phyloP scores from a whole-genome alignment of 1,140 invertebrate species.

The Eriocheir sinensis region DNA sequence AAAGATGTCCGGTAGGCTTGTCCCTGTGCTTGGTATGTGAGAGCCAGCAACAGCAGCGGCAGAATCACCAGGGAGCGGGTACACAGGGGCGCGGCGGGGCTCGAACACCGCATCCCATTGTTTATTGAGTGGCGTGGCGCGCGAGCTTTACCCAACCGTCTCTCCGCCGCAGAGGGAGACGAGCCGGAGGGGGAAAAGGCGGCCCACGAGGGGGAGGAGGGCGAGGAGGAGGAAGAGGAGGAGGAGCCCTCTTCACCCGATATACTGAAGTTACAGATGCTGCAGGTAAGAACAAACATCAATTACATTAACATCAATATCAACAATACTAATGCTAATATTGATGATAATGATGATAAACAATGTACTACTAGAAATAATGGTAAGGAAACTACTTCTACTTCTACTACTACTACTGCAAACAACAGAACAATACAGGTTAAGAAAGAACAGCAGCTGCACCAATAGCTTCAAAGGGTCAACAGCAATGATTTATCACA shows the following conservation, averaged over 20 bases:
- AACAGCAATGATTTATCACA: background rate
- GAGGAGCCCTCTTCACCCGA: conserved; percentile 67
- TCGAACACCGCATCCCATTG: background rate
- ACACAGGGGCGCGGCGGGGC: too few relatives aligned
- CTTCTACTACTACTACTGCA: background rate
- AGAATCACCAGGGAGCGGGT: too few relatives aligned
- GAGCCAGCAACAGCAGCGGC: too few relatives aligned
- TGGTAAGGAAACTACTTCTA: too few relatives aligned
- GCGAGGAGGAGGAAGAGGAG: conserved; percentile 66
- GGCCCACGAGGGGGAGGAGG: conserved; percentile 36
- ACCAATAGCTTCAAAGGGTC: too few relatives aligned
- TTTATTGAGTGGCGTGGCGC: background rate
- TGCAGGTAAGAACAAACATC: conserved; percentile 47
- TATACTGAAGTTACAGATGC: conserved; percentile 69
- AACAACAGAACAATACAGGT: too few relatives aligned
- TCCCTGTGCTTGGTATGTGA: too few relatives aligned
- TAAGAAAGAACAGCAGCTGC: background rate
- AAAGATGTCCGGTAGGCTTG: too few relatives aligned
- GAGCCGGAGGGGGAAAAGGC: conserved; percentile 37
- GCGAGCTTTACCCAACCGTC: background rate
- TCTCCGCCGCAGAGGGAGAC: background rate
- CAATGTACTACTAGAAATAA: too few relatives aligned
- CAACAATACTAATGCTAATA: too few relatives aligned
- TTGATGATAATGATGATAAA: too few relatives aligned
- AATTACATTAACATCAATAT: too few relatives aligned